Conservation (phyloP, 2,797 vertebrate genomes). For the Rhyacichthys aspro region DNA sequence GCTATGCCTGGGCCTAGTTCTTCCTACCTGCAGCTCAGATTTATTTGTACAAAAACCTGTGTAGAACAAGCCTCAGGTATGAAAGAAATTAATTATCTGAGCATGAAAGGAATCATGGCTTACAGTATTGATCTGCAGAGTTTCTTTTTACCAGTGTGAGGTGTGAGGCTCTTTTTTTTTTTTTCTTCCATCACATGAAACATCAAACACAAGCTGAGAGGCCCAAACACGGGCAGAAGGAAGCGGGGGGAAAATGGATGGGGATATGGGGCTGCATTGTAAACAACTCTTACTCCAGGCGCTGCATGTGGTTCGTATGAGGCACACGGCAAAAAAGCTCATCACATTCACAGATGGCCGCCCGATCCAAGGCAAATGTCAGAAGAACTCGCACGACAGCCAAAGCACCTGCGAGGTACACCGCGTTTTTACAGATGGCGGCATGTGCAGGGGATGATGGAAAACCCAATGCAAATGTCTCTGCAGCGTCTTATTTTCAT, state of each 20-base stretch:
- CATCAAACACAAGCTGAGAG: conserved; percentile 25
- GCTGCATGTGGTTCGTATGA: conserved; percentile 21
- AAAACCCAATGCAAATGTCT: conserved; percentile 42
- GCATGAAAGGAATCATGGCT: conserved; percentile 12
- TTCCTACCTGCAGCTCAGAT: conserved; percentile 9
- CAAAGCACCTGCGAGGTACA: conserved; percentile 57
- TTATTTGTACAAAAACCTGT: neutral
- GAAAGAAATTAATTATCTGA: conserved; percentile 24
- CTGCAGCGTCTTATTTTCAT: conserved; percentile 40
- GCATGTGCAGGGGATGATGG: conserved; percentile 44
- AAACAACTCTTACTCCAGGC: conserved; percentile 39
- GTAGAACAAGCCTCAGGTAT: conserved; percentile 12
- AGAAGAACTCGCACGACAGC: conserved; percentile 57
- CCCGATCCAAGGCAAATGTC: conserved; percentile 72
- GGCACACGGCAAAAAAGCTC: conserved; percentile 44
- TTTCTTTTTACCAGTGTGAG: neutral
- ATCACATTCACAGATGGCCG: conserved; percentile 70
- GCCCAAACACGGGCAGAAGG: neutral
- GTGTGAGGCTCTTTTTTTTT: neutral
- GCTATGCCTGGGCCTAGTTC: no score
- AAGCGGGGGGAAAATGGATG: neutral
- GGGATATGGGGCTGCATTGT: conserved; percentile 23
- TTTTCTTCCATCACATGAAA: conserved; percentile 17
- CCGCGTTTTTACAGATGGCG: conserved; percentile 53
- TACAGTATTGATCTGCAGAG: neutral